These are phyloP conservation scores for Euzophera pinguis DNA, from an alignment of 2,888 invertebrate genomes.

Conservation along the genomic window DNA sequence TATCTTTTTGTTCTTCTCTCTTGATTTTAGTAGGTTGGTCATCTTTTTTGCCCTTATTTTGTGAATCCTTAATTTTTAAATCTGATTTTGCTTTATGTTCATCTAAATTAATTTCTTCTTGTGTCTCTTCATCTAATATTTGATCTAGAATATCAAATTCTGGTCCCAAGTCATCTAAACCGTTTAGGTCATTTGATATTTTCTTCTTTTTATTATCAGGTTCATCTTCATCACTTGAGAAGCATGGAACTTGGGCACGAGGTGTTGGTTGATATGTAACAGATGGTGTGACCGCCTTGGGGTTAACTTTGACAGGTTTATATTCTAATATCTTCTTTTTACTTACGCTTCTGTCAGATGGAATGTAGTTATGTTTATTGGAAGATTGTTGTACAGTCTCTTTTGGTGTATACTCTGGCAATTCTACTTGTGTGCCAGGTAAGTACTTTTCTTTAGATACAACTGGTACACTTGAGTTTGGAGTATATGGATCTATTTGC, in stretches of 20 bases:
- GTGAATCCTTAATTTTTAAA: conserved; percentile 13
- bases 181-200: conserved; percentile 59
- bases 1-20: neutral
- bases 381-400: conserved; percentile 37
- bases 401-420: conserved; percentile 60
- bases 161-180: conserved; percentile 67
- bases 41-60: conserved; percentile 16
- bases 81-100: conserved; percentile 27
- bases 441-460: conserved; percentile 63
- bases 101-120: conserved; percentile 26
- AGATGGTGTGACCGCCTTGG: conserved; percentile 33
- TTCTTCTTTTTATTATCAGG: conserved; percentile 60
- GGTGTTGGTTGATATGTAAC: conserved; percentile 73
- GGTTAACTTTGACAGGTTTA: conserved; percentile 62
- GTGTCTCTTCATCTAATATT: conserved; percentile 71
- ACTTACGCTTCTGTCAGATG: conserved; percentile 58
- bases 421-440: conserved; percentile 56
- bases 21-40: conserved; percentile 14
- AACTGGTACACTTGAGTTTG: conserved; percentile 53
- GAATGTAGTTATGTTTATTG: conserved; percentile 60
- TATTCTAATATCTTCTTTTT: conserved; percentile 70
- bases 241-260: conserved; percentile 62
- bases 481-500: conserved; percentile 61
- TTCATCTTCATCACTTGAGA: conserved; percentile 76
- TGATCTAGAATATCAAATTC: conserved; percentile 76